Conservation (phyloP, 2,113 vertebrate species). For the Cyprinodon tularosa region DNA sequence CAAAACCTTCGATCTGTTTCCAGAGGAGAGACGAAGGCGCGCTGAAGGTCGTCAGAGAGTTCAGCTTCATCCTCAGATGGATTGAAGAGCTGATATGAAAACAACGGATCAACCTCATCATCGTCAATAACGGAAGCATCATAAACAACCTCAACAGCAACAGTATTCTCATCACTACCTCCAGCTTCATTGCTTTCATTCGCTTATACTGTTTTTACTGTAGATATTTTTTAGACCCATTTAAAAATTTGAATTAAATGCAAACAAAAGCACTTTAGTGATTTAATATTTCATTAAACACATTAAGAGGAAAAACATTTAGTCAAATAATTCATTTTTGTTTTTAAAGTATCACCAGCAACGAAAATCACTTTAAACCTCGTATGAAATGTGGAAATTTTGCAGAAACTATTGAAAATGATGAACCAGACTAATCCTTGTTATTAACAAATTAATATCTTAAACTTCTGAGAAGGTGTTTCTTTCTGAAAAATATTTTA, state of each 20-base stretch:
- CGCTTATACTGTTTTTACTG: background rate
- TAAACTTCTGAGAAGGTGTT: background rate
- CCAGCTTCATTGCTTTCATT: background rate
- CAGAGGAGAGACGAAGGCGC: slow-evolving; percentile 18
- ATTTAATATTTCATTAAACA: background rate
- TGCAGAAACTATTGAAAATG: background rate
- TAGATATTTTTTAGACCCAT: background rate
- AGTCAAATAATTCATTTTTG: background rate
- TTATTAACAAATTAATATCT: background rate
- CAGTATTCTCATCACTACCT: background rate
- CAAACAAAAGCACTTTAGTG: background rate
- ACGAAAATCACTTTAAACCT: background rate
- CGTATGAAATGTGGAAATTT: background rate
- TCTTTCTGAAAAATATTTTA: background rate
- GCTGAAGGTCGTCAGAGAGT: slow-evolving; percentile 57
- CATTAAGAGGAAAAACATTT: background rate
- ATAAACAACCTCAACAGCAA: background rate
- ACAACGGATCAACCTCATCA: background rate
- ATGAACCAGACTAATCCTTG: background rate
- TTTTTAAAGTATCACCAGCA: slow-evolving; percentile 5
- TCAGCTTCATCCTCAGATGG: slow-evolving; percentile 64
- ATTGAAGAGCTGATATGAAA: slow-evolving; percentile 49
- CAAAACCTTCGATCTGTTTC: background rate
- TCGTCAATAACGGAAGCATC: background rate
- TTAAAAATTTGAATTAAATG: background rate